Evolutionary conservation across 2,113 vertebrate genomes (phyloP).

Genomic region (Andinoacara biseriatus): DNA sequence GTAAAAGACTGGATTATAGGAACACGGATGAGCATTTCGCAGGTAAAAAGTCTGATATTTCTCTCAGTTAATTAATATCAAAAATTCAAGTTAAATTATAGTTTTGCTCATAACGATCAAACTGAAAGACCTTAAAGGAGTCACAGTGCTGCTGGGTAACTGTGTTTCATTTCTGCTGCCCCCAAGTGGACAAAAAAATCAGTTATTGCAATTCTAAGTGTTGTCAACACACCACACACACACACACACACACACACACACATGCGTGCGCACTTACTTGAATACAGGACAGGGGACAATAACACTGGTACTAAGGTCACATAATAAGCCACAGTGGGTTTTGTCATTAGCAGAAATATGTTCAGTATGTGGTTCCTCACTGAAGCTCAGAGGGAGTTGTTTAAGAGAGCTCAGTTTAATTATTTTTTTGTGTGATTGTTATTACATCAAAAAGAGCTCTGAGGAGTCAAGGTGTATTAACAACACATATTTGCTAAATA

Average conservation of each 20-base stretch:
- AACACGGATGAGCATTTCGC: too few relatives aligned
- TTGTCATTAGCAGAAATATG: background rate
- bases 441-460: constrained; percentile 7
- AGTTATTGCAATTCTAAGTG: background rate
- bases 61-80: background rate
- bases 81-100: background rate
- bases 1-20: background rate
- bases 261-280: background rate
- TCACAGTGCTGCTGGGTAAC: background rate
- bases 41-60: background rate
- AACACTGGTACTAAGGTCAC: background rate
- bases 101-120: background rate
- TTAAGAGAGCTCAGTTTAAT: constrained; percentile 1
- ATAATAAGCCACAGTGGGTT: background rate
- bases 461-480: background rate
- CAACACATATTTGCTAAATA: background rate
- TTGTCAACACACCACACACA: background rate
- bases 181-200: background rate
- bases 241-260: background rate
- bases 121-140: background rate
- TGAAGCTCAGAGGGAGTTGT: background rate
- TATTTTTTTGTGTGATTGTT: background rate
- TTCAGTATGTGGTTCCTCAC: constrained; percentile 3
- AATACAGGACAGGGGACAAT: background rate
- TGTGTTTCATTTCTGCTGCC: background rate